These are phyloP conservation scores for Athene noctua DNA, from an alignment of 2,113 vertebrate genomes.

Conservation along the genomic window DNA sequence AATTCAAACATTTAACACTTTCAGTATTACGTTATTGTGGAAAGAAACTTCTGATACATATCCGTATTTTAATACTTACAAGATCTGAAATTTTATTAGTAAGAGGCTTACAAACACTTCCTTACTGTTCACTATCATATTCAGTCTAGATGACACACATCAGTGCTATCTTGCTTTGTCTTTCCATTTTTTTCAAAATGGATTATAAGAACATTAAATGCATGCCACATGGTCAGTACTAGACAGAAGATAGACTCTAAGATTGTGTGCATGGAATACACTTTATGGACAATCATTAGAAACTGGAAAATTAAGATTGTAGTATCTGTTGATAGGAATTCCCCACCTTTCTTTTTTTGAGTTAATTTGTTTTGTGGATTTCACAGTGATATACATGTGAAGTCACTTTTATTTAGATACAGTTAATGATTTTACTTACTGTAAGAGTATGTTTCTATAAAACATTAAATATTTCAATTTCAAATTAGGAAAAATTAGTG, in stretches of 20 bases:
- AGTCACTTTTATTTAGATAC: neutral
- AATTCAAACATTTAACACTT: neutral
- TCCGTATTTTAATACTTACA: neutral
- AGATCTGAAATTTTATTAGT: neutral
- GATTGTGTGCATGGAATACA: fast-evolving
- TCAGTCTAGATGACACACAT: neutral
- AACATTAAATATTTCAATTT: neutral
- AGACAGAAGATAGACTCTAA: neutral
- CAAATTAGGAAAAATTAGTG: neutral
- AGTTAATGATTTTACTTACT: neutral
- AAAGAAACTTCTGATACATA: neutral
- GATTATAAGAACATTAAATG: neutral
- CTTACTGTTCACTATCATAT: neutral
- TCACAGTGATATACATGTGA: neutral
- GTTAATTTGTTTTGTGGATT: neutral
- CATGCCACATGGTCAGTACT: neutral
- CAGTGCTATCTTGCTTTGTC: neutral
- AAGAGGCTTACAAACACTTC: neutral
- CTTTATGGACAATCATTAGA: neutral
- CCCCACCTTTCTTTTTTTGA: neutral
- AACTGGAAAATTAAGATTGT: neutral
- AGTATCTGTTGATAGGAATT: neutral
- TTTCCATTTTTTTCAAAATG: neutral
- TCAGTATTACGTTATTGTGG: neutral
- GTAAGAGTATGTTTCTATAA: neutral